These are phyloP conservation scores for Galeruca laticollis DNA, from an alignment of 2,888 invertebrate species.

Conservation along the genomic window DNA sequence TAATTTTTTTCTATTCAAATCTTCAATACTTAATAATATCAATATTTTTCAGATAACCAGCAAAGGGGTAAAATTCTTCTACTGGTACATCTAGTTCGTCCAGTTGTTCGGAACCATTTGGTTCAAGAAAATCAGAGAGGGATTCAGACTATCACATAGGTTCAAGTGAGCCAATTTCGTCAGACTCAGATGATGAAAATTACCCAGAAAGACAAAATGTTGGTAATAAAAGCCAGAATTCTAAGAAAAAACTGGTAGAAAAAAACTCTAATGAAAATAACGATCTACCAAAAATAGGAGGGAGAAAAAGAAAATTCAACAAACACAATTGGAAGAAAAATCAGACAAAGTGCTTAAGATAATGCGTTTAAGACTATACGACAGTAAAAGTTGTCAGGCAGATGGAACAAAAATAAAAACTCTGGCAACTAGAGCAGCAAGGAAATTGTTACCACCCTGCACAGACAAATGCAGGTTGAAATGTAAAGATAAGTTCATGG, in stretches of 20 bases:
- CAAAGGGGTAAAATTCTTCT: neutral
- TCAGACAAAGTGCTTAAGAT: slow-evolving; percentile 20
- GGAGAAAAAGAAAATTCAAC: slow-evolving; percentile 26
- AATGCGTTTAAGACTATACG: slow-evolving; percentile 25
- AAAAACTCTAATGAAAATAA: slow-evolving; percentile 1
- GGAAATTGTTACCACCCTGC: slow-evolving; percentile 26
- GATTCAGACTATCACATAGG: slow-evolving; percentile 21
- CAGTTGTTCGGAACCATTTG: slow-evolving; percentile 22
- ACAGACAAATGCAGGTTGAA: slow-evolving; percentile 34
- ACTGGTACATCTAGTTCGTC: slow-evolving; percentile 5
- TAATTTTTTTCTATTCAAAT: too few species aligned
- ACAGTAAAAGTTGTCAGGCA: slow-evolving; percentile 16
- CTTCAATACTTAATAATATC: neutral
- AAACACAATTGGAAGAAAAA: slow-evolving; percentile 24
- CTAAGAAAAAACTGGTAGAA: neutral
- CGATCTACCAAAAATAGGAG: slow-evolving; percentile 18
- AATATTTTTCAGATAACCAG: slow-evolving; percentile 1
- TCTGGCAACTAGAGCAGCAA: slow-evolving; percentile 13
- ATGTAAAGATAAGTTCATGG: slow-evolving; percentile 31
- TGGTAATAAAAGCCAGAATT: neutral
- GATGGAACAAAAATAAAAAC: too few species aligned
- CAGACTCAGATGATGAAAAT: slow-evolving; percentile 7
- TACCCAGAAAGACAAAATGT: neutral
- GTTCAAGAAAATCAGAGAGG: too few species aligned
- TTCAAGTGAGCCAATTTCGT: slow-evolving; percentile 2